Percentiles rank a stretch among this genome's conserved stretches.
These are phyloP conservation scores for Heliconius cydno DNA, from an alignment of 2,888 invertebrate genomes.

Conservation along the genomic window DNA sequence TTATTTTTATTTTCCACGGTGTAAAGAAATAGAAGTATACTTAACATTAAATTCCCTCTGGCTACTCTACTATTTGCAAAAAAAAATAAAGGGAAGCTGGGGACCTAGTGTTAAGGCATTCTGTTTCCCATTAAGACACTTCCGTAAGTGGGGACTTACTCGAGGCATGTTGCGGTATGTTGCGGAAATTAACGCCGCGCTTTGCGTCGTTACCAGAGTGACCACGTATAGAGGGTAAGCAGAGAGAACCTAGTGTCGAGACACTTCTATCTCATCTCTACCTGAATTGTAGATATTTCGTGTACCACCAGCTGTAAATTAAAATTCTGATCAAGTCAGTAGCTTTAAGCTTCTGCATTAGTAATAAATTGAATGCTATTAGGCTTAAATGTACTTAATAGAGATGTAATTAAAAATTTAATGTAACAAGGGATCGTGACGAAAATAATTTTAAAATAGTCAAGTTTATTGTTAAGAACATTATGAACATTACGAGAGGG, in stretches of 20 bases:
- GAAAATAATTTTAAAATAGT: slow-evolving; percentile 7
- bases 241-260: neutral
- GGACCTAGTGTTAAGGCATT: neutral
- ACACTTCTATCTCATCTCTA: no score
- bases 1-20: no score
- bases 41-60: no score
- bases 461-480: neutral
- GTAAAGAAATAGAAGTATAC: no score
- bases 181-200: neutral
- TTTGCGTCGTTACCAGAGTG: neutral
- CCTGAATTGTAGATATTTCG: no score
- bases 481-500: neutral
- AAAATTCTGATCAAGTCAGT: neutral
- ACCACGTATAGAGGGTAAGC: neutral
- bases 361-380: neutral
- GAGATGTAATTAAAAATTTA: neutral
- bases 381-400: slow-evolving; percentile 1
- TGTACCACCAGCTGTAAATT: no score
- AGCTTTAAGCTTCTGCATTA: neutral
- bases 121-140: no score
- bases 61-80: no score
- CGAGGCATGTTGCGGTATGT: neutral
- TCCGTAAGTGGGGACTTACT: no score
- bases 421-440: neutral
- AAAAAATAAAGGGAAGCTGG: no score